These are phyloP conservation scores for Allolobophora icterica DNA, from an alignment of 2,888 invertebrate genomes.

Conservation along the genomic window DNA sequence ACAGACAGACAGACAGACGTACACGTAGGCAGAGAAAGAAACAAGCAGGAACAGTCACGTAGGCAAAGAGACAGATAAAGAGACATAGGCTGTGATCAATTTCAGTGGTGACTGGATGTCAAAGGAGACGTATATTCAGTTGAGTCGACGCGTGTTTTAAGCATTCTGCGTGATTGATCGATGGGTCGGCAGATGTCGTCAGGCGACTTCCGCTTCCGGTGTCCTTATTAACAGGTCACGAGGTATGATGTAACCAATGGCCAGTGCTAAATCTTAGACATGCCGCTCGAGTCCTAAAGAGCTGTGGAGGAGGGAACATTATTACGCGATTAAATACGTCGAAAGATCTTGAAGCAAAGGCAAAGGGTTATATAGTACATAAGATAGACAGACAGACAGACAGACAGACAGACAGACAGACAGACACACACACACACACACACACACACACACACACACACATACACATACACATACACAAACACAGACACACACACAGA, in stretches of 20 bases:
- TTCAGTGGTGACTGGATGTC: neutral
- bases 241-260: neutral
- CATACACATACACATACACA: no score
- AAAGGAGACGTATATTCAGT: neutral
- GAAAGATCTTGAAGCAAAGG: no score
- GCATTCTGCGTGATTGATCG: neutral
- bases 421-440: no score
- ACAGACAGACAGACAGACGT: no score
- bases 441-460: no score
- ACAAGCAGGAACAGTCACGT: neutral
- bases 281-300: neutral
- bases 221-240: neutral
- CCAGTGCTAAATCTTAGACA: neutral
- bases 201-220: neutral
- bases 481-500: no score
- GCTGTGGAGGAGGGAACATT: neutral
- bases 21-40: no score
- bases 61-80: slow-evolving; percentile 17
- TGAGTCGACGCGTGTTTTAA: neutral
- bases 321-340: neutral
- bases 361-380: no score
- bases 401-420: no score
- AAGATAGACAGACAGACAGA: no score
- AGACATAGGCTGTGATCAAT: no score
- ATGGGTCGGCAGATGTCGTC: neutral